These are phyloP conservation scores for Linepithema humile DNA, from an alignment of 1,140 invertebrate genomes.

Conservation along the genomic window DNA sequence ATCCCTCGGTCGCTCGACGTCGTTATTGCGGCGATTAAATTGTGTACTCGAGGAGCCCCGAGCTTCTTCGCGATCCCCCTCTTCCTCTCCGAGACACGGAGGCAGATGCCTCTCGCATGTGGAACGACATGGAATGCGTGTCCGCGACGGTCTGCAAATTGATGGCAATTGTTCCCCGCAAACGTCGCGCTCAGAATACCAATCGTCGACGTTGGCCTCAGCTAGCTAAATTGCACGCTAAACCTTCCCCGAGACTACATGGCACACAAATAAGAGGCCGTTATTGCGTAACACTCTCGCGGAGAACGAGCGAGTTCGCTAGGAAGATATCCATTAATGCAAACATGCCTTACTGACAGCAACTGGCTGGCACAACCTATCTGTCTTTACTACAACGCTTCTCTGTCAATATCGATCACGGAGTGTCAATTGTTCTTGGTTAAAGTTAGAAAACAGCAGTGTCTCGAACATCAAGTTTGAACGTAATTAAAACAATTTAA, in stretches of 20 bases:
- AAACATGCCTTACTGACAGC: not conserved
- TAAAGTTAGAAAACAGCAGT: not conserved
- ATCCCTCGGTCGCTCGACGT: not conserved
- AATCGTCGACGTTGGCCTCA: conserved; percentile 18
- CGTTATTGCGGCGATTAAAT: conserved; percentile 38
- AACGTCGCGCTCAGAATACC: conserved; percentile 21
- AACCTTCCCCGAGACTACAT: conserved; percentile 20
- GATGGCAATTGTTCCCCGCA: conserved; percentile 45
- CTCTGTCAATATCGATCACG: not conserved
- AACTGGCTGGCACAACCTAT: not conserved
- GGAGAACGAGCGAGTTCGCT: not conserved
- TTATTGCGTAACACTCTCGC: conserved; percentile 28
- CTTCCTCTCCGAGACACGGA: not conserved
- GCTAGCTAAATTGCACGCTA: conserved; percentile 49
- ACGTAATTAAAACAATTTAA: not conserved
- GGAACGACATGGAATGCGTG: conserved; percentile 33
- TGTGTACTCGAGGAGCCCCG: not conserved
- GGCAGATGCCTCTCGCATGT: conserved; percentile 28
- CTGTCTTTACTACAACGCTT: conserved; percentile 7
- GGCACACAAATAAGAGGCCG: conserved; percentile 24
- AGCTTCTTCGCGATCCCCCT: conserved; percentile 10
- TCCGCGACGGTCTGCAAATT: conserved; percentile 52
- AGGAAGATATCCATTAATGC: conserved; percentile 42
- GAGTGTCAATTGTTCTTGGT: not conserved
- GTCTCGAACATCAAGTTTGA: not conserved